These are phyloP conservation scores for Phytoseiulus persimilis DNA, from an alignment of 2,888 invertebrate genomes.

Conservation along the genomic window DNA sequence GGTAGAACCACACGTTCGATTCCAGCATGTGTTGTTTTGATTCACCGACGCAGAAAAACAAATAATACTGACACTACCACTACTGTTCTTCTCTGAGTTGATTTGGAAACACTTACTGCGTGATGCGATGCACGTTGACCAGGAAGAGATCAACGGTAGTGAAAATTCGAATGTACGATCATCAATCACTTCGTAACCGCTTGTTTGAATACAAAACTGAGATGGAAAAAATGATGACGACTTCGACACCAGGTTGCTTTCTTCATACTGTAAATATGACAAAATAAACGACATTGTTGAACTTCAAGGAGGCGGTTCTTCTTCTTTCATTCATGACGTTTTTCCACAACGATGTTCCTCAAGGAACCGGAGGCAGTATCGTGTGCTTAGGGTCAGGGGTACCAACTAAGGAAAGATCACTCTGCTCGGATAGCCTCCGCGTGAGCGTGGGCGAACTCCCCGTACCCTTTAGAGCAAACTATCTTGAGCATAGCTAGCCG, in stretches of 20 bases:
- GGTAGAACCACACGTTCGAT: background rate
- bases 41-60: background rate
- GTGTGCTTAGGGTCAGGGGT: too few species aligned
- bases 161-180: background rate
- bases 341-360: too few species aligned
- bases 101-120: background rate
- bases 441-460: too few species aligned
- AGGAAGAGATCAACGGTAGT: background rate
- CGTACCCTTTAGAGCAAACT: too few species aligned
- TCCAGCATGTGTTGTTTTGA: background rate
- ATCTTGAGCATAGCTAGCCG: too few species aligned
- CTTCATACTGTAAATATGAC: conserved; percentile 37
- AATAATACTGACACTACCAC: background rate
- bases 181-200: conserved; percentile 5
- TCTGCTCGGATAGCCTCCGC: too few species aligned
- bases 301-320: conserved; percentile 16
- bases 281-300: conserved; percentile 38
- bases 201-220: background rate
- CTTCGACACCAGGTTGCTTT: conserved; percentile 36
- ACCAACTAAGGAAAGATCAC: too few species aligned
- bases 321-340: background rate
- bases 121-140: background rate
- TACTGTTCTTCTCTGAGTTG: background rate
- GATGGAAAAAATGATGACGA: background rate
- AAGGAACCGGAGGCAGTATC: too few species aligned